Base-by-base conservation (phyloP, 1,140 invertebrate genomes). In the Cherax quadricarinatus region DNA sequence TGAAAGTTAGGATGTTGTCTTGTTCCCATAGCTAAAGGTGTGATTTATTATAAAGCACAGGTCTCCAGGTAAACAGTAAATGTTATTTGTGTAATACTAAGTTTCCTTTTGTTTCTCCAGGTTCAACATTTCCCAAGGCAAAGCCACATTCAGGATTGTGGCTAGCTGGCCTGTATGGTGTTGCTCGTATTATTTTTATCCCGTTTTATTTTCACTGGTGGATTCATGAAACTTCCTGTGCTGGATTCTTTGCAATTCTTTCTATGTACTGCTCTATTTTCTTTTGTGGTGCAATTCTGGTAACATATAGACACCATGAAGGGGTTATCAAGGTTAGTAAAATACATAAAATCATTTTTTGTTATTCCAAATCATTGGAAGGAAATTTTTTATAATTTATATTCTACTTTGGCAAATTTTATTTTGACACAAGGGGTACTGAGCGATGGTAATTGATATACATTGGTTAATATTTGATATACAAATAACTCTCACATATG, bases 101-200 rank as follows among this genome's bases (percentile, higher is more conserved):
- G 18, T 21, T 49, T 1, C 75, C 80, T 94, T 94, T 94, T 86
- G 93, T 93, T 93, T 93, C 93, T 94, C 41, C 94, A 98, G 98
- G 98, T 79, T 98, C 98, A 41, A 98, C 98, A 81, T 99, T 99
- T 95, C 97, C 98, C 7, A 99, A 99, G 96, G 97, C 98, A 12
- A 99, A 99, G 95, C 98, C 98, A 2, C 98, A 98, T 94, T 97
- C 98, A 95, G 97, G 98, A 83, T 96, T 98, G 94, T 96, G 97
- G 16, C 97, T 97, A 16, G 97, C 98, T 79, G 96, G 97, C 80
- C 96, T 97, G 94, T 96, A 97, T 94, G 98, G 98, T 7, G 95
- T 98, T 51, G 95, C 97, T 79, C 96, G 98, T 89, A 96, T 98
- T 60, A 93, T 98, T 30, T 96, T 99, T 94, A 96, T 99, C 86